Evolutionary conservation across 2,797 vertebrate species (phyloP), one percentile per base, ranked within the genome.

Genomic region (Oryzias sinensis): DNA sequence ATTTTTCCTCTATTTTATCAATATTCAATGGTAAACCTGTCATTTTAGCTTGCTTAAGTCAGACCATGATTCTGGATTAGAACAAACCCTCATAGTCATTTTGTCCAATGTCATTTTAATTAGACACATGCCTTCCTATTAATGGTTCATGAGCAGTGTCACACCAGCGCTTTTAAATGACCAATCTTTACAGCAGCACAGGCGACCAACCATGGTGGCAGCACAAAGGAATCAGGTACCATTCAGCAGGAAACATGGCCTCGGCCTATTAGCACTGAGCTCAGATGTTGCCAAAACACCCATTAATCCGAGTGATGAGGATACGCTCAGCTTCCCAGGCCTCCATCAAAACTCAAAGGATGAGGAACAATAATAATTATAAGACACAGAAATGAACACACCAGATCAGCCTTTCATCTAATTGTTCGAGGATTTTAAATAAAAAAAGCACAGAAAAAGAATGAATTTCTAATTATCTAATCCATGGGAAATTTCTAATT

Each of bases 281-380:
- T 89, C 83, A 85, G 79, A 53, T 92, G 89, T 92, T 92, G 87
- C 88, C 90, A 90, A 83, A 92, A 92, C 84, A 92, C 75, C 79
- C 82, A 80, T 86, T 91, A 91, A 92, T 92, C 88, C 77, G 63
- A 85, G 81, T 64, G 76, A 77, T 68, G 80, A 86, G 84, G 79
- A 66, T 68, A 72, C 56, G 67, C 49, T 68, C 59, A 70, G 56
- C 68, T 59, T 66, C 62, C 40, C 47, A 51, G 63, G 54, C 55
- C 60, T 51, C 59, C 9, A 27, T 56, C 52, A 64, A 60, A 60
- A 68, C 67, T 73, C 60, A 56, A 29, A 56, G 56, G 53, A 53
- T 42, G 43, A 56, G 11, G 43, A 58, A 73, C 53, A 69, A 59
- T 13, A 81, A 53, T 51, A 66, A 50, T 41, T 49, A 40, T 37